Evolutionary conservation across 2,113 vertebrate species (phyloP).

Genomic region (Thryonomys swinderianus): DNA sequence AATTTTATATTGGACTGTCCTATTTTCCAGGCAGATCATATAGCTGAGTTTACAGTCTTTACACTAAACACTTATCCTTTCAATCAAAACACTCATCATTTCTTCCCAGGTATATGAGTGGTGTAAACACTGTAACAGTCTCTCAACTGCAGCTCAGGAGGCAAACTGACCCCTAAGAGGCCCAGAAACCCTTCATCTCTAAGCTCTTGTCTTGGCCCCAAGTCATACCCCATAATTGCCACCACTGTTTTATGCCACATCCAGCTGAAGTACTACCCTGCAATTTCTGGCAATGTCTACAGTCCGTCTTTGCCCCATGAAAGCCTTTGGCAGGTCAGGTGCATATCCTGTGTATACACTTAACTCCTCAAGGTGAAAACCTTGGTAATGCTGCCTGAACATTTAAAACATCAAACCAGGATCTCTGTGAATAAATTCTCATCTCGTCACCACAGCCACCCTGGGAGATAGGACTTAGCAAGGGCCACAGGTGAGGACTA

Average conservation of each 20-base stretch:
- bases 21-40: not conserved
- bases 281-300: not conserved
- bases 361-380: not conserved
- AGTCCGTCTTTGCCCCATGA: not conserved
- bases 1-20: not conserved
- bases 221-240: no score
- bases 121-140: not conserved
- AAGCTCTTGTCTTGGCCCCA: not conserved
- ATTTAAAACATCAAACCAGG: not conserved
- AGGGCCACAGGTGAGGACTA: not conserved
- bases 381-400: not conserved
- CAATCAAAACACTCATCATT: not conserved
- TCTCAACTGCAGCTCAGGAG: not conserved
- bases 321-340: not conserved
- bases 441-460: not conserved
- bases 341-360: no score
- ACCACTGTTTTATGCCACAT: not conserved
- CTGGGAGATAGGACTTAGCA: not conserved
- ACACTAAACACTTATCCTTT: not conserved
- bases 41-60: not conserved
- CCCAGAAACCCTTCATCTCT: not conserved
- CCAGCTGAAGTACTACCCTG: not conserved
- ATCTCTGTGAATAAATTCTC: not conserved
- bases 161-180: not conserved
- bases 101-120: not conserved